Conservation (phyloP, 2,797 vertebrate species). For the Tarsius wallacei region DNA sequence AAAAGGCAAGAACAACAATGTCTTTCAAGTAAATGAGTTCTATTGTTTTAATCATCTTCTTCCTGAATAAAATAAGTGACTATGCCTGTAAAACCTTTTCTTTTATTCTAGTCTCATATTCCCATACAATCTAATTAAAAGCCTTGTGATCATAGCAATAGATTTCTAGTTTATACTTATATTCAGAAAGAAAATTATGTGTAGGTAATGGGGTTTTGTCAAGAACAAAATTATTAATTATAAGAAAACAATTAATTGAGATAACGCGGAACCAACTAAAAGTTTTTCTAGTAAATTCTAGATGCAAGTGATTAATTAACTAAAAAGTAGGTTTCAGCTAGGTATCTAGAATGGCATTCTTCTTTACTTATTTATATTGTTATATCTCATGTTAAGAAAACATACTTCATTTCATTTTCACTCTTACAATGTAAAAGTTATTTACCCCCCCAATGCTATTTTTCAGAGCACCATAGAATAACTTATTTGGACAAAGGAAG, state of each 20-base stretch:
- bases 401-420: constrained; percentile 31
- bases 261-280: constrained; percentile 38
- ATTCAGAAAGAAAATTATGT: constrained; percentile 42
- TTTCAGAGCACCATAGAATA: constrained; percentile 95
- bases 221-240: constrained; percentile 63
- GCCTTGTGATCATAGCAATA: neutral
- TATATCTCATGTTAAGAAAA: constrained; percentile 62
- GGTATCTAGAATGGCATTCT: neutral
- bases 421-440: constrained; percentile 55
- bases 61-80: constrained; percentile 53
- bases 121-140: constrained; percentile 30
- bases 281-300: constrained; percentile 70
- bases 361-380: constrained; percentile 23
- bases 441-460: constrained; percentile 76
- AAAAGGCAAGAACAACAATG: constrained; percentile 36
- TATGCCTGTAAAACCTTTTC: neutral
- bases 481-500: constrained; percentile 92
- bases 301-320: neutral
- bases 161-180: constrained; percentile 53
- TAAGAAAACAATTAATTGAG: constrained; percentile 57
- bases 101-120: constrained; percentile 64
- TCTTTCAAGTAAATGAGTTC: constrained; percentile 62
- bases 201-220: constrained; percentile 49
- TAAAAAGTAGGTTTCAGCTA: constrained; percentile 62
- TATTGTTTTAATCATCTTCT: constrained; percentile 59